These are phyloP conservation scores for Porites rus DNA, from an alignment of 92 coral and sea anemone genomes.

Conservation along the genomic window DNA sequence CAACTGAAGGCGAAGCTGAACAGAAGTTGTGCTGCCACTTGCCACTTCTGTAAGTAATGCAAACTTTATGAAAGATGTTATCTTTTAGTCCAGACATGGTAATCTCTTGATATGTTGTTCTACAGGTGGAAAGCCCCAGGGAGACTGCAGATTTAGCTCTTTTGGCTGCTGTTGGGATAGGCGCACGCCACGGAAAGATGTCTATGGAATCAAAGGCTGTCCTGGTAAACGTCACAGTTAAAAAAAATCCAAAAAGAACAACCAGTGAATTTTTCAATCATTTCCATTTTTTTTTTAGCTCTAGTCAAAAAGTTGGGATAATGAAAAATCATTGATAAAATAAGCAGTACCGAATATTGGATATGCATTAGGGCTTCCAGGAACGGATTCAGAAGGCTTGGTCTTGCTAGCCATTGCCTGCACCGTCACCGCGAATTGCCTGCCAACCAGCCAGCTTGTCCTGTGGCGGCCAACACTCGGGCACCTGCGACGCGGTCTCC, in stretches of 20 bases:
- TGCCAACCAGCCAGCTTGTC: too few species aligned
- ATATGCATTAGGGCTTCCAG: too few species aligned
- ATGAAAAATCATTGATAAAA: too few species aligned
- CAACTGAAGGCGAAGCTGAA: conserved; percentile 18
- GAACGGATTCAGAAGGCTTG: too few species aligned
- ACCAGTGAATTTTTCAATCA: too few species aligned
- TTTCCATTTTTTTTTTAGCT: neutral
- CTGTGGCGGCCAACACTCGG: too few species aligned
- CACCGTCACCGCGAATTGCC: too few species aligned
- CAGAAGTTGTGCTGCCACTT: conserved; percentile 37
- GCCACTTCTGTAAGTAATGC: conserved; percentile 22
- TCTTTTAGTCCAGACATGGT: neutral
- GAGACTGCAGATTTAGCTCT: neutral
- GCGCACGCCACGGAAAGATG: conserved; percentile 8
- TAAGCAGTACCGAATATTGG: too few species aligned
- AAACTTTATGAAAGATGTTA: neutral
- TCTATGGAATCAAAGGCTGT: conserved; percentile 30
- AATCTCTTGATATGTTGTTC: neutral
- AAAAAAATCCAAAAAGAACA: neutral
- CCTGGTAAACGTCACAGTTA: conserved; percentile 10
- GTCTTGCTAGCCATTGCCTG: too few species aligned
- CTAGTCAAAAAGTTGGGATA: too few species aligned
- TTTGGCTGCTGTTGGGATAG: conserved; percentile 37
- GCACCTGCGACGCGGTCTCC: too few species aligned
- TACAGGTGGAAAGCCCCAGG: conserved; percentile 26